phyloP scores from a whole-genome alignment of 2,888 invertebrate species.

The Nomada fabriciana region DNA sequence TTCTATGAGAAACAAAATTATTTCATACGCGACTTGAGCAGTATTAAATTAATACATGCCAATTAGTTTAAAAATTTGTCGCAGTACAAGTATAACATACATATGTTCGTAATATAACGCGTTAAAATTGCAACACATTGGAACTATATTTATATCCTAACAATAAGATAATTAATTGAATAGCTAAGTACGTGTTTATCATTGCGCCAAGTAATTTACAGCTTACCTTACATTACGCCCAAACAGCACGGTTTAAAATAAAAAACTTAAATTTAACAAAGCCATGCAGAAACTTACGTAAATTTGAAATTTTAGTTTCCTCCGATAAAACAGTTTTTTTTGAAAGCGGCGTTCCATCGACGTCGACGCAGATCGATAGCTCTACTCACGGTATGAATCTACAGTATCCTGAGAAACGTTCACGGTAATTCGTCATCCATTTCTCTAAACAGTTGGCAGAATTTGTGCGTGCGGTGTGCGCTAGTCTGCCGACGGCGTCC shows the following conservation, averaged over 20 bases:
- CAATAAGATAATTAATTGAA: too few species aligned
- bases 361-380: slow-evolving; percentile 56
- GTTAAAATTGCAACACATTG: too few species aligned
- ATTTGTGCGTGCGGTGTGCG: slow-evolving; percentile 70
- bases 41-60: too few species aligned
- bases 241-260: neutral
- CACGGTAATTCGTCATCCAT: slow-evolving; percentile 64
- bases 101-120: too few species aligned
- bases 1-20: too few species aligned
- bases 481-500: slow-evolving; percentile 73
- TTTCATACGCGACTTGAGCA: too few species aligned
- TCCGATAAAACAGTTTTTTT: slow-evolving; percentile 32
- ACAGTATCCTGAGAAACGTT: slow-evolving; percentile 51
- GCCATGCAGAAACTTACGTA: neutral
- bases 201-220: neutral
- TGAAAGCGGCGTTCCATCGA: slow-evolving; percentile 13
- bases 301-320: slow-evolving; percentile 20
- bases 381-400: slow-evolving; percentile 49
- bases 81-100: too few species aligned
- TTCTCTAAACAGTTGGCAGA: slow-evolving; percentile 71
- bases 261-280: neutral
- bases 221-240: neutral
- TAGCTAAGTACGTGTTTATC: neutral
- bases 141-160: too few species aligned
- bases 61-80: too few species aligned